phyloP scores from a whole-genome alignment of 2,888 invertebrate species.

The Tipula vernalis region DNA sequence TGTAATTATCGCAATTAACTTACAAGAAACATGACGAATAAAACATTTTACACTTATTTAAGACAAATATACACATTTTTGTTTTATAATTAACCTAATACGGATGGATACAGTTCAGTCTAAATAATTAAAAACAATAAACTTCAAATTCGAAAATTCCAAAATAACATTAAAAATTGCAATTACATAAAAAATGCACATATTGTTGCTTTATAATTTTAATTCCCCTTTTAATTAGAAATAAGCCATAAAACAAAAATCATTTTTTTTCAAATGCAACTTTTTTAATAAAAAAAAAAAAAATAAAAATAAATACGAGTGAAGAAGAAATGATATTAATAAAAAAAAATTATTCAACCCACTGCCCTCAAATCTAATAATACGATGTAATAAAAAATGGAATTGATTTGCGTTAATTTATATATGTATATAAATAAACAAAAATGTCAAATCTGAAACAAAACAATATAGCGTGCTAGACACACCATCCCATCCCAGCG shows the following conservation, averaged over 20 bases:
- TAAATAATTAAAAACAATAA: not conserved
- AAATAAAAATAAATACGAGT: not conserved
- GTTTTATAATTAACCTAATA: not conserved
- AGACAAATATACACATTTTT: not conserved
- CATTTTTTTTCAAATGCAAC: not conserved
- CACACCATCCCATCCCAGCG: not conserved
- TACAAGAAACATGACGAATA: not conserved
- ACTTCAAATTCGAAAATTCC: not conserved
- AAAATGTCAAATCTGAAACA: not conserved
- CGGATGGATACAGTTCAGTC: not conserved
- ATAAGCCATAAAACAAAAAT: too few species aligned
- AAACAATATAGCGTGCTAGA: not conserved
- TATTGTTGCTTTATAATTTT: not conserved
- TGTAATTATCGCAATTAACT: not conserved
- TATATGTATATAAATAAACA: too few species aligned
- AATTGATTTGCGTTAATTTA: not conserved
- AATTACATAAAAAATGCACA: not conserved
- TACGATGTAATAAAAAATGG: not conserved
- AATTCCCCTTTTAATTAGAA: not conserved
- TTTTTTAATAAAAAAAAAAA: not conserved
- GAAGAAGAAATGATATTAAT: not conserved
- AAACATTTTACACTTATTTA: not conserved
- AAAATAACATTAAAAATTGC: not conserved
- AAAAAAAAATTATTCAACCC: not conserved
- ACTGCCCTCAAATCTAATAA: not conserved